A percentile compares a stretch with the other conserved stretches of the same genome.
These are phyloP conservation scores for Trialeurodes vaporariorum DNA, from an alignment of 1,140 invertebrate species.

Conservation along the genomic window DNA sequence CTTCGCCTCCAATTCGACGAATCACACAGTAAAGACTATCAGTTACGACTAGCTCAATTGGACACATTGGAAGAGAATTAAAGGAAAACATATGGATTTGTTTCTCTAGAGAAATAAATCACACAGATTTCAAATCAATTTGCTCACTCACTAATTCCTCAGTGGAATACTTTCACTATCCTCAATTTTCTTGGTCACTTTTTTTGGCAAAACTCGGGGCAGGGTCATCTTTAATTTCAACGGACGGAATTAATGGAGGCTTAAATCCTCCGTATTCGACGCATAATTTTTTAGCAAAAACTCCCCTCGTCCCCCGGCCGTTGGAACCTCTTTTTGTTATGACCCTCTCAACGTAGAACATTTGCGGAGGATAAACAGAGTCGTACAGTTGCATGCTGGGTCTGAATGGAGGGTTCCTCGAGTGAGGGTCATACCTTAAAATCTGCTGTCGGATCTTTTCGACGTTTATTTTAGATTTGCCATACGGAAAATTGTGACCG, in stretches of 20 bases:
- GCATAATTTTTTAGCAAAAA: conserved; percentile 34
- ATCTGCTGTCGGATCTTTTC: background rate
- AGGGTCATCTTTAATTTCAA: conserved; percentile 54
- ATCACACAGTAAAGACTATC: background rate
- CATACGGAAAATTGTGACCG: background rate
- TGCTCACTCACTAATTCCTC: background rate
- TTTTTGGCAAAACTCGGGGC: background rate
- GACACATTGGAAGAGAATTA: background rate
- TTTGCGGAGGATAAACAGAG: conserved; percentile 21
- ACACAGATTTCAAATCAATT: too few relatives aligned
- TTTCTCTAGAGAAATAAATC: too few relatives aligned
- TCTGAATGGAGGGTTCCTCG: conserved; percentile 18
- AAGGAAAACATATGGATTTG: background rate
- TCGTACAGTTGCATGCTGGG: conserved; percentile 21
- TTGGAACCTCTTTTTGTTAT: background rate
- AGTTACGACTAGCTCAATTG: background rate
- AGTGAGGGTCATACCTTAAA: conserved; percentile 2
- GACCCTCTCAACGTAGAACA: conserved; percentile 17
- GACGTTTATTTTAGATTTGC: background rate
- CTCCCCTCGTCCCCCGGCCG: background rate
- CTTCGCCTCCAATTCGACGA: background rate
- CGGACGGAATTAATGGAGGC: conserved; percentile 60
- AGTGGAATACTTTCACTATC: background rate
- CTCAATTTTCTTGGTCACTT: background rate
- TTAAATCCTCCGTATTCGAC: conserved; percentile 66